Base-by-base conservation (phyloP, 1,140 invertebrate species). In the Lepidostoma basale region DNA sequence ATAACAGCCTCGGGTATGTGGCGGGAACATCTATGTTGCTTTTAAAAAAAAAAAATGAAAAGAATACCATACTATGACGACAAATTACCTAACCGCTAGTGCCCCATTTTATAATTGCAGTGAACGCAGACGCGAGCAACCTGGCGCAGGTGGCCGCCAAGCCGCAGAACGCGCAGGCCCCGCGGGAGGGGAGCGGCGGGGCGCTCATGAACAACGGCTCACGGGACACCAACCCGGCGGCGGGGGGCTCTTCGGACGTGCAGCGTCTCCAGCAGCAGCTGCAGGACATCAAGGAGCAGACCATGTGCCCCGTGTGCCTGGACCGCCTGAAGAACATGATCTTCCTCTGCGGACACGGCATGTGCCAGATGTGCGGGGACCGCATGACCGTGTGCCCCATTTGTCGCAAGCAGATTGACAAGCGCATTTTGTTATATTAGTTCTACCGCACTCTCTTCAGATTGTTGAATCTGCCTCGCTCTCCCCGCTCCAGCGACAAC, bases 321-420 rank as follows among this genome's bases (percentile, higher is more conserved):
- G 97, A 99, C 83, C 89, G 96, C 20, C 85, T 98, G 74, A 98
- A 97, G 83, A 99, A 98, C 81, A 98, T 99, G 95, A 97, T 98
- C 73, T 98, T 98, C 83, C 86, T 98, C 3, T 98, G 97, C 81
- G 97, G 97, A 6, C 97, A 99, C 82, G 96, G 96, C 56, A 94
- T 95, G 23, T 99, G 97, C 79, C 96, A 99, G 84, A 95, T 97
- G 91, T 98, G 97, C 83, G 96, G 97, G 10, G 96, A 98, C 84
- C 88, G 95, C 71, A 97, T 98, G 89, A 90, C 90, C 58, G 96
- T 97, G 74, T 98, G 97, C 80, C 97, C 97, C 5, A 98, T 98
- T 75, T 98, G 97, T 81, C 88, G 97, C 62, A 98, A 98, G 82
- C 88, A 91, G 56, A 95, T 98, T 16, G 95, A 98, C 78, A 97